Evolutionary conservation across 2,113 vertebrate species (phyloP), one percentile per base, ranked within the genome.

Genomic region (Hymenochirus boettgeri): DNA sequence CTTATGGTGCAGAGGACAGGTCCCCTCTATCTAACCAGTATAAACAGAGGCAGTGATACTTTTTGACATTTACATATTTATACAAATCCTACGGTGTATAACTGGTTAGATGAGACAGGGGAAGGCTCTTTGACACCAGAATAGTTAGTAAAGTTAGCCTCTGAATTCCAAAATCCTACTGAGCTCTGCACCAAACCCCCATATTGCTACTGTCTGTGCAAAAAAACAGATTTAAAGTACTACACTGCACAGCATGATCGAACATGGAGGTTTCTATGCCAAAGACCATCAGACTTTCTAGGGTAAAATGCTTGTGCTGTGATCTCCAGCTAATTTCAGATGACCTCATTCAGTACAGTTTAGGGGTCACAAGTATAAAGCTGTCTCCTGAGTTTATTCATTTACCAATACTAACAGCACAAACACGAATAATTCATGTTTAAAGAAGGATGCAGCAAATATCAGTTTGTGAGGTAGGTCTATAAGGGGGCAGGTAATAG

Each of bases 401-500:
- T 52, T 23, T 52, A 21, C 59, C 64, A 10, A 21, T 66, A 11
- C 37, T 58, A 50, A 25, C 64, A n/a, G 47, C 47, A 60, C 18
- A 60, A 33, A 60, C 46, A 13, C 51, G 31, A 18, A 18, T n/a
- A n/a, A n/a, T n/a, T n/a, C n/a, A n/a, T n/a, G n/a, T 13, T 26
- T 31, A 18, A 35, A 54, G 52, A 37, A 35, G 52, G 31, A 66
- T 58, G 57, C 47, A 39, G 65, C 56, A 42, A 21, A 67, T 52
- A 47, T 67, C 65, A 67, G 65, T 67, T 56, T 56, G 54, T 67
- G 65, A 67, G 65, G 65, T 67, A 67, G 57, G 65, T 67, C 48
- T 67, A 17, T n/a, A 54, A 66, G 64, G 64, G 56, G 53, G 26
- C 45, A 24, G 64, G 57, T 33, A 52, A 33, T 17, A 15, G 46